A percentile compares a stretch with the other conserved stretches of the same genome.
phyloP scores from a whole-genome alignment of 2,888 invertebrate species.

The Spisula solida region DNA sequence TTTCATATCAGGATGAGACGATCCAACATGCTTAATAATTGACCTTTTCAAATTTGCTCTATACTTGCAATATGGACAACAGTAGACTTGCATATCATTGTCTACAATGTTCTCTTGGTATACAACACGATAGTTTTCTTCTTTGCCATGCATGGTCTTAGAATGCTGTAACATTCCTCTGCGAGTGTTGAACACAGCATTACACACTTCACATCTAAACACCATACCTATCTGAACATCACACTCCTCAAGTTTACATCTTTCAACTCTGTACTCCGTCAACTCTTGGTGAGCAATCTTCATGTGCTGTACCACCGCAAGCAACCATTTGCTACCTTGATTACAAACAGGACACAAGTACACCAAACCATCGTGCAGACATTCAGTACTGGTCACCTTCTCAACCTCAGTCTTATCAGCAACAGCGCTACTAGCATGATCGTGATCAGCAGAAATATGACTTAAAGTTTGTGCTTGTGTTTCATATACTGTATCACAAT shows the following conservation, averaged over 20 bases:
- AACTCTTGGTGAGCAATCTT: conserved; percentile 20
- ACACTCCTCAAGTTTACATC: background rate
- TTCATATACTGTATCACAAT: conserved; percentile 29
- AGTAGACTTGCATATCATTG: background rate
- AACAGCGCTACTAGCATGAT: background rate
- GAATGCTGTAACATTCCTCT: background rate
- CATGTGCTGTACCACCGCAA: conserved; percentile 44
- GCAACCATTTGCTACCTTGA: conserved; percentile 48
- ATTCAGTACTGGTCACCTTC: background rate
- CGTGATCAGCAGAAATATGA: background rate
- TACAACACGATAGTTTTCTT: background rate
- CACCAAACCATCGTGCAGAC: background rate
- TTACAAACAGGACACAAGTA: conserved; percentile 48
- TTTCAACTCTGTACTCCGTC: conserved; percentile 12
- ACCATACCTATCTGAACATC: background rate
- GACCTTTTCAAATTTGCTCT: conserved; percentile 33
- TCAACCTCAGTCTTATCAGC: background rate
- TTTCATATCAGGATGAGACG: conserved; percentile 31
- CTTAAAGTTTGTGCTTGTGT: background rate
- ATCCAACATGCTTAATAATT: conserved; percentile 40
- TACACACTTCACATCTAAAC: conserved; percentile 30
- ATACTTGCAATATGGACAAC: conserved; percentile 52
- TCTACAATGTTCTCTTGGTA: background rate
- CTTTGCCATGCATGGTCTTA: conserved; percentile 25
- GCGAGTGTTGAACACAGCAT: background rate